phyloP scores from a whole-genome alignment of 2,888 invertebrate species.

The Agonopterix arenella region DNA sequence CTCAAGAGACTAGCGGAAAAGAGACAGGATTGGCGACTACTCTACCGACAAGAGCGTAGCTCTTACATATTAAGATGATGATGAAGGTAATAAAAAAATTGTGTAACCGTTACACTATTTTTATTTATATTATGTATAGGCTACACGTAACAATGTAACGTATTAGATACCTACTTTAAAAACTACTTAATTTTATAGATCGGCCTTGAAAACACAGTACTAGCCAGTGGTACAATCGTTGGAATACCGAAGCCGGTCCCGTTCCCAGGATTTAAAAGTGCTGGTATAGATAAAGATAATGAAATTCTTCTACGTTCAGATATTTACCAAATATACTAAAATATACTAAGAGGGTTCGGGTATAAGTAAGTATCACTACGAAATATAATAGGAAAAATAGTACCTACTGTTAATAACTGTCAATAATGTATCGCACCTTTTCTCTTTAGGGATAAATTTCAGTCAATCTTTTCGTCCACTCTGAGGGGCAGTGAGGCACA shows the following conservation, averaged over 20 bases:
- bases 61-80: no score
- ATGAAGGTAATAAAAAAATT: no score
- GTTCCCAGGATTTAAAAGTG: neutral
- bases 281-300: neutral
- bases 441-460: slow-evolving; percentile 25
- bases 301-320: slow-evolving; percentile 9
- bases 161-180: neutral
- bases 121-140: no score
- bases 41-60: no score
- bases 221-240: neutral
- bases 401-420: neutral
- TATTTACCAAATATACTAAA: slow-evolving; percentile 27
- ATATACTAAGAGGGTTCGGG: slow-evolving; percentile 22
- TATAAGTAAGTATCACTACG: slow-evolving; percentile 21
- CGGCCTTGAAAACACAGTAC: neutral
- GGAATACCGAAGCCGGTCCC: neutral
- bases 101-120: no score
- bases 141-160: no score
- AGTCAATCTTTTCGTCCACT: slow-evolving; percentile 21
- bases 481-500: slow-evolving; percentile 16
- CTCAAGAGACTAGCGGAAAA: no score
- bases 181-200: neutral
- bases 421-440: neutral
- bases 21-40: no score
- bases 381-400: neutral